These are phyloP conservation scores for Agrilus planipennis DNA, from an alignment of 1,140 invertebrate genomes.

Conservation along the genomic window DNA sequence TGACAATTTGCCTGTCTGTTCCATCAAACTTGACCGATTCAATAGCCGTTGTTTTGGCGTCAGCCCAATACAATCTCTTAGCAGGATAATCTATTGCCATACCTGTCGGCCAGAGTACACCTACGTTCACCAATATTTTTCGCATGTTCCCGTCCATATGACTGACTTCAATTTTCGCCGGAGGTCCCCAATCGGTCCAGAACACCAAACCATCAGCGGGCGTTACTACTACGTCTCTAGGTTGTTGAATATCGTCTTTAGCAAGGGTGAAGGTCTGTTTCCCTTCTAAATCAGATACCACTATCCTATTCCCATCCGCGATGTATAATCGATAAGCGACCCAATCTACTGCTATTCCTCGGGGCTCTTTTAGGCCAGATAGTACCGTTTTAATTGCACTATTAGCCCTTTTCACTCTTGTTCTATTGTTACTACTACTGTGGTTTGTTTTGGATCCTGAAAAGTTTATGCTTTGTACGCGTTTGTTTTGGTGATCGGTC, in stretches of 20 bases:
- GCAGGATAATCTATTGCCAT: conserved; percentile 57
- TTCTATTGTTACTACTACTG: conserved; percentile 10
- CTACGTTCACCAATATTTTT: conserved; percentile 40
- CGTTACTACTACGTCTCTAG: conserved; percentile 53
- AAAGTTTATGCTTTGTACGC: conserved; percentile 25
- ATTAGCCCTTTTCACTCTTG: conserved; percentile 16
- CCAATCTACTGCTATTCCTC: conserved; percentile 70
- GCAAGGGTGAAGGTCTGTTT: conserved; percentile 44
- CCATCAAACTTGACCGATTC: conserved; percentile 57
- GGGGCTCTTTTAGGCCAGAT: conserved; percentile 44
- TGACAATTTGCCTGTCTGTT: conserved; percentile 45
- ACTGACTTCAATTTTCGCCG: conserved; percentile 48
- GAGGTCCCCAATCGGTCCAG: conserved; percentile 34
- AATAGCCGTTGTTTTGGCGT: conserved; percentile 53
- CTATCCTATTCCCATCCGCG: conserved; percentile 53
- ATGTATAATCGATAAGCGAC: conserved; percentile 60
- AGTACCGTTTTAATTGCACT: conserved; percentile 21
- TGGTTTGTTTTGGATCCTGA: conserved; percentile 28
- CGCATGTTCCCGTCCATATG: conserved; percentile 53
- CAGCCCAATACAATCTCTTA: conserved; percentile 61
- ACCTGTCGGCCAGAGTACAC: conserved; percentile 52
- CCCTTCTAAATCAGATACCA: conserved; percentile 47
- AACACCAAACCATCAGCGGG: conserved; percentile 42
- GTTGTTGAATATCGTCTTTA: conserved; percentile 43
- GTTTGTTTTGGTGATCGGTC: conserved; percentile 41